Base-by-base conservation (phyloP, 2,797 vertebrate genomes). In the Sparidentex hasta region DNA sequence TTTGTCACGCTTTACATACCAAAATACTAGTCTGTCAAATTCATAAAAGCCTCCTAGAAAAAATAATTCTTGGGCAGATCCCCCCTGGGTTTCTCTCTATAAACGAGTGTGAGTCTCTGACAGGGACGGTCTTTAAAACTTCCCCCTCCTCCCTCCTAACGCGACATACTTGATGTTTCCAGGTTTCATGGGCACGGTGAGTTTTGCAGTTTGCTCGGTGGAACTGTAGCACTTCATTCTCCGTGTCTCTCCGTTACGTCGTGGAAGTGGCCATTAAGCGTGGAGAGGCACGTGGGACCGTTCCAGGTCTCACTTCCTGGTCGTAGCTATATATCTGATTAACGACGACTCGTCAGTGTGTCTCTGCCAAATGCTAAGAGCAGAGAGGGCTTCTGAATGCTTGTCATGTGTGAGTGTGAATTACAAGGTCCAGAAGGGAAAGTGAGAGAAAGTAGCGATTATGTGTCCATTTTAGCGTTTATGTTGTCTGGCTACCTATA, bases 251-350 rank as follows among this genome's bases (percentile, higher is more conserved):
- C 38, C 65, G 44, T 27, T 50, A 21, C 3, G 0, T 33, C 33
- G 41, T 62, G 67, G 33, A 33, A 71, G 61, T 33, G 68, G 65
- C 59, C 71, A 77, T 75, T 79, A 73, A 65, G 41, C 9, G 0
- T 44, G 21, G 16, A 77, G 25, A 50, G 20, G 41, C 41, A 51
- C 77, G 3, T 7, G 29, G 29, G 29, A 44, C 66, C 61, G 29
- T 59, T 81, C 25, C 33, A 56, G 72, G 51, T 76, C 55, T 43
- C 33, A 73, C 68, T 71, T 71, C 67, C 58, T 76, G 66, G 46
- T 75, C 75, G 58, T 66, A 67, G 57, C 16, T 59, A 27, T 74
- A 67, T 41, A 68, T 82, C n/a, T 69, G 66, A 78, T 71, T 82
- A 63, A 63, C 74, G 84, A 63, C 3, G 13, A 69, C 58, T 65